Evolutionary conservation across 2,797 vertebrate genomes (phyloP), one percentile per base, ranked within the genome.

Genomic region (Melanotaenia nigrans): DNA sequence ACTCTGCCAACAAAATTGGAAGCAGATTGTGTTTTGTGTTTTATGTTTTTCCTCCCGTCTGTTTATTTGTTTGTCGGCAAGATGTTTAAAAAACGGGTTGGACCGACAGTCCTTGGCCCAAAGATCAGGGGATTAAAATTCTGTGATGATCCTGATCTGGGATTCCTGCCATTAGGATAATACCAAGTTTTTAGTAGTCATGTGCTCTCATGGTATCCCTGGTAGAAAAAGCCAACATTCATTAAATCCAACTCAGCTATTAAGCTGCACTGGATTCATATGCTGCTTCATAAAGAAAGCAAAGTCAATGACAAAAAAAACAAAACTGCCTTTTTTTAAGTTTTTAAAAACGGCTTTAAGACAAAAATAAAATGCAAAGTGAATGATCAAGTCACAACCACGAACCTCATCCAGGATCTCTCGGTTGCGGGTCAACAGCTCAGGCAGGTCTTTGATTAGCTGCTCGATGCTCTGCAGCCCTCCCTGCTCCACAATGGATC

Each of bases 361-460:
- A 35, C 33, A 1, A 33, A 0, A 14, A 11, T 36, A 1, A 68
- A 36, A n/a, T 11, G 30, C 4, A 1, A 22, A 3, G n/a, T 14
- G 2, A 40, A 70, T 32, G 13, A 24, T 36, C 1, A 47, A 0
- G 12, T 25, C 30, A 14, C 49, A 45, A 49, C 20, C 32, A 61
- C 75, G 30, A 24, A 97, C 98, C 95, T 98, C 98, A 47, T 99
- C 96, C 75, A 99, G 90, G 82, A 99, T 99, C 90, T 99, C 98
- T 88, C 96, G 93, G 87, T 99, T 99, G 87, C 98, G 96, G 73
- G 96, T 97, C 24, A 99, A 93, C 4, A 98, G 92, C 82, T 99
- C 98, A 0, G 98, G 98, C 24, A 99, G 94, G 78, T 99, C 97
- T 94, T 85, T 96, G 81, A 99, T 97, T 32, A 99, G 93, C 88